Conservation (phyloP, 2,797 vertebrate species). For the Diceros bicornis region DNA sequence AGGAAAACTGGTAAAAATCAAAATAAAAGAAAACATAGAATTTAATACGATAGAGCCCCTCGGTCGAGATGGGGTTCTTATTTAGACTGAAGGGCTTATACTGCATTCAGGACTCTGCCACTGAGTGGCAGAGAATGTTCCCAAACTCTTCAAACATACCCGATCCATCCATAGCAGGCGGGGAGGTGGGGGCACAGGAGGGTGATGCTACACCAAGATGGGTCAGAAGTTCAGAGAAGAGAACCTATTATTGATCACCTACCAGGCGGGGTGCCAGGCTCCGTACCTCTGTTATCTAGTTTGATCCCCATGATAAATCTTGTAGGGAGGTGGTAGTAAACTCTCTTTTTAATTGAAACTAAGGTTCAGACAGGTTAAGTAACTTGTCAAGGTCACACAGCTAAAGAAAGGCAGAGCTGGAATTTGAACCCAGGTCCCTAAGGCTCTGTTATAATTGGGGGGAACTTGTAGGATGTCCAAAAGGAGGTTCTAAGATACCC, state of each 20-base stretch:
- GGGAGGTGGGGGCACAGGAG: background rate
- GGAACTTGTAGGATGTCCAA: conserved; percentile 28
- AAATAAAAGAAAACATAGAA: background rate
- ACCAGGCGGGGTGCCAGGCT: conserved; percentile 56
- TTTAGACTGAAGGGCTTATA: background rate
- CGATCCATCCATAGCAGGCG: background rate
- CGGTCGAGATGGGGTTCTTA: background rate
- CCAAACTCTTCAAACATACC: conserved; percentile 29
- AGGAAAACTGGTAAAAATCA: conserved; percentile 55
- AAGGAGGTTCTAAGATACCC: conserved; percentile 11
- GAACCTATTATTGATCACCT: conserved; percentile 58
- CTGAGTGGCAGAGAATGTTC: background rate
- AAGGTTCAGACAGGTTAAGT: conserved; percentile 64
- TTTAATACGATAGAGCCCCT: conserved; percentile 29
- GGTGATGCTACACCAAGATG: background rate
- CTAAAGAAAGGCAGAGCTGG: conserved; percentile 19
- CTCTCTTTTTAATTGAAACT: conserved; percentile 63
- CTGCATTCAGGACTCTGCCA: background rate
- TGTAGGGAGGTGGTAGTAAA: conserved; percentile 26
- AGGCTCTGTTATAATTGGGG: conserved; percentile 36
- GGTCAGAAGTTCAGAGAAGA: conserved; percentile 69
- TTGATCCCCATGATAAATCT: background rate
- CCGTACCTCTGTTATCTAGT: conserved; percentile 17
- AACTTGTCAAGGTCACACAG: conserved; percentile 82
- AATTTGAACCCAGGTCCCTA: conserved; percentile 62